phyloP scores from a whole-genome alignment of 2,113 vertebrate genomes.

The Hemichromis elongatus region DNA sequence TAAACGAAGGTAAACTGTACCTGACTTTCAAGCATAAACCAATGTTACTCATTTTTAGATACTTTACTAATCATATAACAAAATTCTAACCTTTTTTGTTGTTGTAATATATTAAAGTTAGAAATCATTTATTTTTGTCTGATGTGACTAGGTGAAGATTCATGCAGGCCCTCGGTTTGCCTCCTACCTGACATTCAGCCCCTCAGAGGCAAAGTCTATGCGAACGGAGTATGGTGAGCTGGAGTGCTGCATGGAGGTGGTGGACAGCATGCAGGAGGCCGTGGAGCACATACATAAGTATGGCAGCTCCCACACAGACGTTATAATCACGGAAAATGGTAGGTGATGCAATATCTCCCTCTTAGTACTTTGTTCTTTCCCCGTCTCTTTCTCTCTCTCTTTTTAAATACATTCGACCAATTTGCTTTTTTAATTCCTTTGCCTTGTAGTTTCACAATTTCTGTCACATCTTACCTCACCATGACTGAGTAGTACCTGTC shows the following conservation, averaged over 20 bases:
- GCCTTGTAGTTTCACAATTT: not conserved
- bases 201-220: conserved; percentile 90
- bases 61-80: not conserved
- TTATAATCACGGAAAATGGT: conserved; percentile 94
- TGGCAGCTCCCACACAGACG: conserved; percentile 94
- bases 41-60: not conserved
- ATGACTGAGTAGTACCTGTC: not conserved
- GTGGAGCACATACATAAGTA: conserved; percentile 96
- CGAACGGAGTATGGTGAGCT: conserved; percentile 91
- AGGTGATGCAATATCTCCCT: conserved; percentile 15
- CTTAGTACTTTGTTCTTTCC: not conserved
- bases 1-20: not conserved
- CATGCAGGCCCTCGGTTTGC: conserved; percentile 92
- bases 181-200: conserved; percentile 94
- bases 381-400: not conserved
- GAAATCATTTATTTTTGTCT: not conserved
- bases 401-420: not conserved
- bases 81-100: not conserved
- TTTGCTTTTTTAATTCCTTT: not conserved
- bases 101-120: not conserved
- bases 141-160: conserved; percentile 84
- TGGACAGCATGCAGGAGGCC: conserved; percentile 86
- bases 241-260: conserved; percentile 94
- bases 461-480: not conserved
- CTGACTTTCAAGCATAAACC: not conserved